Base-by-base conservation (phyloP, 2,888 invertebrate genomes). In the Lydus trimaculatus region DNA sequence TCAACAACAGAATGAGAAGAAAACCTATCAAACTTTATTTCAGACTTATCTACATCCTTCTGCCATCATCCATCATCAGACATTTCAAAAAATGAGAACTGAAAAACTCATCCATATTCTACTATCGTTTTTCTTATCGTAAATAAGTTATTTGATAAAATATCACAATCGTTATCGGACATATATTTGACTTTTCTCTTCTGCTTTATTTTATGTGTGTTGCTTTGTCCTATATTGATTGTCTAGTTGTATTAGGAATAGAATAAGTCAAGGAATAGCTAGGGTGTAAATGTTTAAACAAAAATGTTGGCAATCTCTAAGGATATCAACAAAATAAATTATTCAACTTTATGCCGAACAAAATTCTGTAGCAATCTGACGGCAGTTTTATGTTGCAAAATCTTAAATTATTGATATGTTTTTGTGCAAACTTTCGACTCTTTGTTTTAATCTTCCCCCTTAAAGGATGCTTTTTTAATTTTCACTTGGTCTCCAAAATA, bases 321-420 rank as follows among this genome's bases (percentile, higher is more conserved):
- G 67, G 56, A 67, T 67, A 63, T 63, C 63, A 66, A 58, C 39
- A 43, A 33, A 20, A 39, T 67, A 64, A 64, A 67, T 67, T 64
- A 67, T 67, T 61, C 60, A 64, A 61, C 64, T 58, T 65, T 59
- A 58, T 65, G 62, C 48, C 48, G 33, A 65, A 65, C 20, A 39
- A 69, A 65, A 63, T 65, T 65, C 61, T 58, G 20, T 20, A 48
- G 20, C 20, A 48, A 48, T 48, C 48, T 48, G 48, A 23, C 20
- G 13, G 48, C 20, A 48, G 11, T 20, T 48, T 20, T 48, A 23
- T 20, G 17, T 20, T 48, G 11, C 48, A 11, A 23, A 48, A 23
- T 23, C 48, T 20, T 48, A 11, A 48, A 48, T 48, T 20, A 48
- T 48, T 48, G 48, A 48, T 23, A 48, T 9, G 11, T 20, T 9